Percentiles rank a stretch among this genome's conserved stretches.
Evolutionary conservation across 2,888 invertebrate species (phyloP).

Genomic region (Lasius fuliginosus): DNA sequence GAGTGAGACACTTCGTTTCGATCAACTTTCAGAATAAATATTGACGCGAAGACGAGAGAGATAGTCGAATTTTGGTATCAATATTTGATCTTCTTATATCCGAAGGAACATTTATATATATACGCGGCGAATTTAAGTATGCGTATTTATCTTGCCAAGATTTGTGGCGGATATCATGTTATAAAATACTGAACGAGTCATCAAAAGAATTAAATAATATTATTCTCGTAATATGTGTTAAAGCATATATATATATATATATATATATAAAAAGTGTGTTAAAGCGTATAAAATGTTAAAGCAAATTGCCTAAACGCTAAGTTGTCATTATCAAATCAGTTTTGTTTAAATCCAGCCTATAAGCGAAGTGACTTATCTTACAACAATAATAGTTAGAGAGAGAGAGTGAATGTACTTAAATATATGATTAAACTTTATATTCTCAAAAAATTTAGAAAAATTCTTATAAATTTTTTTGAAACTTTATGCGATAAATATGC

Average conservation of each 20-base stretch:
- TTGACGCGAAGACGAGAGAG: constrained; percentile 41
- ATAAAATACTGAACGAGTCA: background rate
- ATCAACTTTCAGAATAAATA: constrained; percentile 52
- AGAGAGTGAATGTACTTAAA: background rate
- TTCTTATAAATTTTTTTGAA: background rate
- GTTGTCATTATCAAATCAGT: background rate
- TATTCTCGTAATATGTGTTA: background rate
- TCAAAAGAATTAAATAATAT: background rate
- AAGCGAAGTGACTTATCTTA: background rate
- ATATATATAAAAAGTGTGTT: too few species aligned
- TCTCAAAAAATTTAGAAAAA: background rate
- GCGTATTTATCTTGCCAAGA: background rate
- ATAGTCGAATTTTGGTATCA: constrained; percentile 43
- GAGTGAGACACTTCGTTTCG: constrained; percentile 45
- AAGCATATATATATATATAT: too few species aligned
- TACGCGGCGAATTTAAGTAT: constrained; percentile 21
- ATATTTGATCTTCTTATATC: constrained; percentile 51
- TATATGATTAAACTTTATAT: background rate
- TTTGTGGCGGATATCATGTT: background rate
- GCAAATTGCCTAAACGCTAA: background rate
- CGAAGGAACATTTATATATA: background rate
- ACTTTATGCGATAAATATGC: background rate
- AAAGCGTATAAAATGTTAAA: background rate
- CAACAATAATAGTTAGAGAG: background rate
- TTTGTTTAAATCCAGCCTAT: background rate